phyloP scores from a whole-genome alignment of 2,888 invertebrate genomes.

The Brenthis hecate region DNA sequence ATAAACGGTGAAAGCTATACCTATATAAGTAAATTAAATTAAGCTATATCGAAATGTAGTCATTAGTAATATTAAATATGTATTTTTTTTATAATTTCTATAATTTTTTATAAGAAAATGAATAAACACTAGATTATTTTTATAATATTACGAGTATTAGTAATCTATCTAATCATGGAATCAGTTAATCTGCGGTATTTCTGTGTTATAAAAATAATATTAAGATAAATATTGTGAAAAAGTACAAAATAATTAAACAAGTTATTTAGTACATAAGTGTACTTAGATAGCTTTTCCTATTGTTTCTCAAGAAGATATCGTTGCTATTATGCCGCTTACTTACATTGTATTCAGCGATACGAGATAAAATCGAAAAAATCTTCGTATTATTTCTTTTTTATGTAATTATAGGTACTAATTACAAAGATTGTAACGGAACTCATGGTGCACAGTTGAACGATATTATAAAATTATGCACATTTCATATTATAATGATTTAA shows the following conservation, averaged over 20 bases:
- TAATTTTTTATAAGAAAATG: too few species aligned
- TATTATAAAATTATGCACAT: not conserved
- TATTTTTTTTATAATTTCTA: too few species aligned
- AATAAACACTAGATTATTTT: too few species aligned
- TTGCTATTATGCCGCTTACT: slow-evolving; percentile 36
- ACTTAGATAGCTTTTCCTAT: slow-evolving; percentile 38
- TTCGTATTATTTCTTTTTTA: slow-evolving; percentile 18
- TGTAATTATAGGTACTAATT: slow-evolving; percentile 7
- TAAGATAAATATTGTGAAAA: not conserved
- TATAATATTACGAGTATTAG: too few species aligned
- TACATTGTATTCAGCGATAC: slow-evolving; percentile 32
- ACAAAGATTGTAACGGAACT: slow-evolving; percentile 1
- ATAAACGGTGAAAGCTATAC: not conserved
- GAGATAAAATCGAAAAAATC: slow-evolving; percentile 35
- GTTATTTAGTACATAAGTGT: slow-evolving; percentile 25
- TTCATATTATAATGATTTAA: not conserved
- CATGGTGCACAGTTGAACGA: not conserved
- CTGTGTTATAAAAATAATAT: too few species aligned
- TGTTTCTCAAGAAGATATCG: slow-evolving; percentile 36
- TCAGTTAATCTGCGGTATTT: too few species aligned
- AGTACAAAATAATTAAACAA: not conserved
- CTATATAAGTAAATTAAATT: not conserved
- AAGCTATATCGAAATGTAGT: not conserved
- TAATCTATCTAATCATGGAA: too few species aligned
- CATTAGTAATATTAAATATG: too few species aligned